Percentiles rank a stretch among this genome's conserved stretches.
These are phyloP conservation scores for Lutraria rhynchaena DNA, from an alignment of 1,140 invertebrate species.

Conservation along the genomic window DNA sequence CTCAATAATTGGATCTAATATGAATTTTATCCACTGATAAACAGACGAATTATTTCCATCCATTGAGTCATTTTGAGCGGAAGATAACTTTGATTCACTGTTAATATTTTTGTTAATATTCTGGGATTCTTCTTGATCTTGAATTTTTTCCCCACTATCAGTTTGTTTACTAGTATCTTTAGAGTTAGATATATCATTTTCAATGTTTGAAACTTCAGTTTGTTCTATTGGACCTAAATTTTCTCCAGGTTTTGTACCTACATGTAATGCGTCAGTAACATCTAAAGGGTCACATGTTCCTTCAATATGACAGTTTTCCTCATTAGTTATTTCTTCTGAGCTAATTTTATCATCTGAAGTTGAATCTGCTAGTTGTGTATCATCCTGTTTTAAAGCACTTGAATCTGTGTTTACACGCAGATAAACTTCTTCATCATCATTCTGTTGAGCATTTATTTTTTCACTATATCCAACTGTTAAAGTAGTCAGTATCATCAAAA, in stretches of 20 bases:
- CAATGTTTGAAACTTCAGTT: too few relatives aligned
- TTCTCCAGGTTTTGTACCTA: too few relatives aligned
- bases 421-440: not conserved
- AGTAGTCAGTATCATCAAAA: not conserved
- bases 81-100: too few relatives aligned
- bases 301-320: not conserved
- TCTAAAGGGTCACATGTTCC: not conserved
- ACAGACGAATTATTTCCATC: constrained; percentile 61
- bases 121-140: too few relatives aligned
- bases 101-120: too few relatives aligned
- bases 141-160: too few relatives aligned
- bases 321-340: not conserved
- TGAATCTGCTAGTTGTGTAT: not conserved
- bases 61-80: too few relatives aligned
- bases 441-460: constrained; percentile 4
- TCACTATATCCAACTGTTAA: not conserved
- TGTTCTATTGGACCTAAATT: too few relatives aligned
- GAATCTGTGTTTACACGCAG: not conserved
- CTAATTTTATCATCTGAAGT: too few relatives aligned
- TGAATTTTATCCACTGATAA: constrained; percentile 50
- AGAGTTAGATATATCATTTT: too few relatives aligned
- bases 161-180: too few relatives aligned
- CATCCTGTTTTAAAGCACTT: not conserved
- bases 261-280: too few relatives aligned
- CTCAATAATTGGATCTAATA: constrained; percentile 71